Percentiles rank a stretch among this genome's conserved stretches.
phyloP scores from a whole-genome alignment of 2,797 vertebrate species.

The Oophaga sylvatica region DNA sequence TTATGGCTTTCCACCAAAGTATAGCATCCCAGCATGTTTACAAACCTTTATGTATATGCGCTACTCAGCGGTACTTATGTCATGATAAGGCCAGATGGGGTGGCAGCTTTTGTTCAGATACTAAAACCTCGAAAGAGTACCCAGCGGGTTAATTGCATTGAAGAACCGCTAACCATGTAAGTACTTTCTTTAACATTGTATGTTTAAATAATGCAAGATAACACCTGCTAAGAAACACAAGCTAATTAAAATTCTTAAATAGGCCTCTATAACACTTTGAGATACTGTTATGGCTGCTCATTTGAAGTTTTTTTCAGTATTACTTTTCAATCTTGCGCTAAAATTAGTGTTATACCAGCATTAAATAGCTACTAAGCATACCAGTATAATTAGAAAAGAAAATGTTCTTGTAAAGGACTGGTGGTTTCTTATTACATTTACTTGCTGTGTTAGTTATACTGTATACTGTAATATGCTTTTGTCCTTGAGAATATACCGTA shows the following conservation, averaged over 20 bases:
- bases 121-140: slow-evolving; percentile 23
- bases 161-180: slow-evolving; percentile 44
- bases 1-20: slow-evolving; percentile 3
- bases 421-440: neutral
- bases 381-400: neutral
- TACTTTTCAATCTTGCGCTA: neutral
- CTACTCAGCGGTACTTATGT: neutral
- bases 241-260: slow-evolving; percentile 50
- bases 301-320: slow-evolving; percentile 44
- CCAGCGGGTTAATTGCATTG: slow-evolving; percentile 42
- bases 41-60: neutral
- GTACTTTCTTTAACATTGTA: slow-evolving; percentile 45
- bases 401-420: neutral
- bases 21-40: neutral
- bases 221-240: slow-evolving; percentile 46
- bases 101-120: slow-evolving; percentile 34
- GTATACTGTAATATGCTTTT: neutral
- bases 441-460: neutral
- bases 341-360: neutral
- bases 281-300: slow-evolving; percentile 48
- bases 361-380: neutral
- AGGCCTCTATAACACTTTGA: slow-evolving; percentile 19
- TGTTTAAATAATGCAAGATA: slow-evolving; percentile 58
- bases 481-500: neutral
- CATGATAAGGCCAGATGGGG: slow-evolving; percentile 31